These are phyloP conservation scores for Drosophila aldrichi DNA, from an alignment of 2,888 invertebrate species.

Conservation along the genomic window DNA sequence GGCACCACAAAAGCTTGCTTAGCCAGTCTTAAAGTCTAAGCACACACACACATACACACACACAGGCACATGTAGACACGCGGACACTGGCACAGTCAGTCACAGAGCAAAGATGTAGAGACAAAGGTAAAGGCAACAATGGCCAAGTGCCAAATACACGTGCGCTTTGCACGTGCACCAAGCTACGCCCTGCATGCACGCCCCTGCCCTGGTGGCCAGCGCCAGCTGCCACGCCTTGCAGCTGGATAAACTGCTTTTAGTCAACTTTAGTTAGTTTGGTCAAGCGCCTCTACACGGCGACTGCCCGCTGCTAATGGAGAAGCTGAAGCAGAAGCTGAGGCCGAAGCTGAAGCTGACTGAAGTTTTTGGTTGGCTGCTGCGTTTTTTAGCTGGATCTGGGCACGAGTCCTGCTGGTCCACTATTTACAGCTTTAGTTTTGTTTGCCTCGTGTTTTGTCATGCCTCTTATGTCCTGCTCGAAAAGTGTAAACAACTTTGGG, in stretches of 20 bases:
- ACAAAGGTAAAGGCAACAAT: conserved; percentile 75
- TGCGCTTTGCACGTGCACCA: conserved; percentile 64
- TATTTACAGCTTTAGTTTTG: conserved; percentile 72
- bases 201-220: conserved; percentile 5
- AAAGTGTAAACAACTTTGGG: conserved; percentile 84
- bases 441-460: conserved; percentile 81
- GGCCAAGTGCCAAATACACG: conserved; percentile 78
- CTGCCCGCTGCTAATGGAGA: conserved; percentile 62
- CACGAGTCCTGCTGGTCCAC: conserved; percentile 50
- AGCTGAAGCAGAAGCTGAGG: conserved; percentile 29
- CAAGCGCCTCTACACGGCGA: conserved; percentile 44
- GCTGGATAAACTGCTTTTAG: conserved; percentile 78
- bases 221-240: conserved; percentile 20
- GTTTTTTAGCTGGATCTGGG: conserved; percentile 49
- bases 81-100: conserved; percentile 36
- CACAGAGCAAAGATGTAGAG: conserved; percentile 64
- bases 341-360: conserved; percentile 23
- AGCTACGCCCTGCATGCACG: conserved; percentile 28
- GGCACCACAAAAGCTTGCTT: conserved; percentile 75
- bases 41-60: conserved; percentile 10
- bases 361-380: conserved; percentile 36
- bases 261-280: conserved; percentile 78
- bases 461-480: conserved; percentile 80
- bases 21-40: conserved; percentile 69
- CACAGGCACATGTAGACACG: conserved; percentile 1